Percentiles rank a stretch among this genome's conserved stretches.
These are phyloP conservation scores for Colistium nudipinnis DNA, from an alignment of 2,113 vertebrate species.

Conservation along the genomic window DNA sequence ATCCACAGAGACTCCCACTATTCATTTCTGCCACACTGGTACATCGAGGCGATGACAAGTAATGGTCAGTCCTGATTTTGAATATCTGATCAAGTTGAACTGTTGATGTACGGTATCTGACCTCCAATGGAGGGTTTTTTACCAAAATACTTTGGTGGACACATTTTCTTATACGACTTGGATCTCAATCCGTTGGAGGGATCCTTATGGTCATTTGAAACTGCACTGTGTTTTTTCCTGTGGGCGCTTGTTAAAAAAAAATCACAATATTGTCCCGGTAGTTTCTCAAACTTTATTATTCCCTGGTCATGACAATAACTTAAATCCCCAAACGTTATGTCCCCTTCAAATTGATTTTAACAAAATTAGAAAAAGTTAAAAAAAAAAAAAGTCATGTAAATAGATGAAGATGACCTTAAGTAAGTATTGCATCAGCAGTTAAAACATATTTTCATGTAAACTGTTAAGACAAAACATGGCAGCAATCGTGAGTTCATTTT, in stretches of 20 bases:
- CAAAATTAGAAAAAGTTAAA: conserved; percentile 15
- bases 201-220: neutral
- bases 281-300: conserved; percentile 42
- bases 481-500: neutral
- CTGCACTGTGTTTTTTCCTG: neutral
- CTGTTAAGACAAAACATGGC: conserved; percentile 11
- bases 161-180: neutral
- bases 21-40: conserved; percentile 87
- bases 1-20: conserved; percentile 81
- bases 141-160: neutral
- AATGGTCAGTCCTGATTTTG: conserved; percentile 9
- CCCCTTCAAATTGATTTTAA: no score
- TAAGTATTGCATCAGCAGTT: conserved; percentile 44
- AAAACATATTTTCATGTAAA: conserved; percentile 47
- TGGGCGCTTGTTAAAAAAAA: neutral
- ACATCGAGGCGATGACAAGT: conserved; percentile 76
- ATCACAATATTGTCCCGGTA: neutral
- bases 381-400: conserved; percentile 1
- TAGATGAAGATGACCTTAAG: conserved; percentile 35
- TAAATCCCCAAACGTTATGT: conserved; percentile 14
- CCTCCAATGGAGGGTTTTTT: conserved; percentile 15
- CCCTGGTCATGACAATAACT: conserved; percentile 33
- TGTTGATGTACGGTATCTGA: neutral
- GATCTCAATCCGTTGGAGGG: neutral
- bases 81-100: neutral